Percentiles rank a stretch among this genome's conserved stretches.
Conservation (phyloP, 53 echinoderm and acorn worm genomes). For the Crossaster papposus region DNA sequence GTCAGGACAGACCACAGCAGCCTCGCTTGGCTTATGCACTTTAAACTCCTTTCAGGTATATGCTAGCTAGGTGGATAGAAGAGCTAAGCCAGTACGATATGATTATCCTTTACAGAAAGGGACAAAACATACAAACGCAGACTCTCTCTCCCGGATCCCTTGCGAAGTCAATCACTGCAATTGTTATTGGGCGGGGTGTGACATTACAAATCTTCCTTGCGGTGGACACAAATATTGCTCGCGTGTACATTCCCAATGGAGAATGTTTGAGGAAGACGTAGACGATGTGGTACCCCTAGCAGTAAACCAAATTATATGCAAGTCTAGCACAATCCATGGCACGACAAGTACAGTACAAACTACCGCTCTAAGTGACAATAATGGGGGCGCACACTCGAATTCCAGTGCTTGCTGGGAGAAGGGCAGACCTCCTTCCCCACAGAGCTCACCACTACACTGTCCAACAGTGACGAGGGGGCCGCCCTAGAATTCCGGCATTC, state of each 20-base stretch:
- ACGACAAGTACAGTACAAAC: too few relatives aligned
- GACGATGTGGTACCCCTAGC: neutral
- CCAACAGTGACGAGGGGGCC: too few relatives aligned
- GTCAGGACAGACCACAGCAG: conserved; percentile 65
- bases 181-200: neutral
- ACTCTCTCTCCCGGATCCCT: too few relatives aligned
- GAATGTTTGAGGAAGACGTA: neutral
- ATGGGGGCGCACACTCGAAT: too few relatives aligned
- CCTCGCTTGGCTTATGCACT: conserved; percentile 47
- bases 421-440: too few relatives aligned
- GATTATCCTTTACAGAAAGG: conserved; percentile 46
- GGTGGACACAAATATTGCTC: neutral
- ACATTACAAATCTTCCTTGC: neutral
- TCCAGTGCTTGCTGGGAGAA: too few relatives aligned
- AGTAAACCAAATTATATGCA: neutral
- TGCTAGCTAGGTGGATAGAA: conserved; percentile 63
- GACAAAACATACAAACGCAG: conserved; percentile 41
- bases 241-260: neutral
- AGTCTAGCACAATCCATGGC: too few relatives aligned
- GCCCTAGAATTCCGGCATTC: too few relatives aligned
- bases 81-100: conserved; percentile 65
- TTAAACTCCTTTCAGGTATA: conserved; percentile 56
- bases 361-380: too few relatives aligned
- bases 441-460: too few relatives aligned
- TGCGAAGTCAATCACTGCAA: neutral